Evolutionary conservation across 2,888 invertebrate species (phyloP).

Genomic region (Ophioninae sp.): DNA sequence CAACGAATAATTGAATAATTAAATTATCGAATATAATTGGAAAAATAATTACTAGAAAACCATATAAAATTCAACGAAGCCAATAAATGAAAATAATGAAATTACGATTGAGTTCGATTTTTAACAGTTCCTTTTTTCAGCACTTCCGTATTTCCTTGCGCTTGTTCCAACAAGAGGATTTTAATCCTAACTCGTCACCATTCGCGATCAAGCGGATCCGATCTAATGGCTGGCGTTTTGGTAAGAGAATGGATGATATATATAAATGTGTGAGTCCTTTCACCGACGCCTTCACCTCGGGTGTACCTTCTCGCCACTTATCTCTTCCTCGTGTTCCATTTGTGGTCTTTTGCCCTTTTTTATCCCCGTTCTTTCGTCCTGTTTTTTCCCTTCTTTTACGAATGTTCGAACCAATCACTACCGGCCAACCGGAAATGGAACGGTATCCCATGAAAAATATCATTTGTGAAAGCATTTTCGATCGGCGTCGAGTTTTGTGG

Average conservation of each 20-base stretch:
- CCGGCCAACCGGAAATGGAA: constrained; percentile 45
- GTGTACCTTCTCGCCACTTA: constrained; percentile 34
- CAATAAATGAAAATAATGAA: not conserved
- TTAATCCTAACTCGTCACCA: not conserved
- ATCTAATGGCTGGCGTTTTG: constrained; percentile 13
- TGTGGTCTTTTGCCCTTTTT: constrained; percentile 23
- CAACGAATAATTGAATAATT: too few species aligned
- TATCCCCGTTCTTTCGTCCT: not conserved
- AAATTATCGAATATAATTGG: too few species aligned
- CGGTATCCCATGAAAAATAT: not conserved
- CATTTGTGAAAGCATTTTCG: constrained; percentile 4
- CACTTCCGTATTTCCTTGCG: not conserved
- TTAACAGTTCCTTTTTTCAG: not conserved
- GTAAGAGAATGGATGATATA: constrained; percentile 54
- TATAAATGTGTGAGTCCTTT: constrained; percentile 46
- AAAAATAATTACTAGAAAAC: too few species aligned
- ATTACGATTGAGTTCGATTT: not conserved
- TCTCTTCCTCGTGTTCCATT: constrained; percentile 1
- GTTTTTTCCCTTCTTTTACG: not conserved
- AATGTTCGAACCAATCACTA: not conserved
- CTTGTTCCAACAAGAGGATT: not conserved
- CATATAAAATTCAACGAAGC: not conserved
- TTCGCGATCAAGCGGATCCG: constrained; percentile 14
- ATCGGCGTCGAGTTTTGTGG: not conserved
- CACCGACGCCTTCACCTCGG: constrained; percentile 51